These are phyloP conservation scores for Pedionomus torquatus DNA, from an alignment of 2,113 vertebrate genomes.

Conservation along the genomic window DNA sequence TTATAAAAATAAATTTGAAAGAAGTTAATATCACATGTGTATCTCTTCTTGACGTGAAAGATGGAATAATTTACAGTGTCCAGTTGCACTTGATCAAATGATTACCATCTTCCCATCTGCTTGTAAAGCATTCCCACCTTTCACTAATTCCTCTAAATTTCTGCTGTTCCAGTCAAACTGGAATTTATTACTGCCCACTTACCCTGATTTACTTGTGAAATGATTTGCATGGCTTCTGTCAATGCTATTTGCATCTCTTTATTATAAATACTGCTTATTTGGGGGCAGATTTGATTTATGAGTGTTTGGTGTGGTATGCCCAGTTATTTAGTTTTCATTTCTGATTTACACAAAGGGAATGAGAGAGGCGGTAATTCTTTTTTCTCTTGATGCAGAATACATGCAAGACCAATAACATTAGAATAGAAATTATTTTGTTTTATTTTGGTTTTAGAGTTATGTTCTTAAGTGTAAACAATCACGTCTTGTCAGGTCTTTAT, in stretches of 20 bases:
- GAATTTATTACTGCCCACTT: constrained; percentile 76
- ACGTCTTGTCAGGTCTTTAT: neutral
- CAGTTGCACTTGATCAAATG: constrained; percentile 67
- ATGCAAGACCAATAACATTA: neutral
- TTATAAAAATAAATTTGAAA: neutral
- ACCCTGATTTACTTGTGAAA: constrained; percentile 73
- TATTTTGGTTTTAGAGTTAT: neutral
- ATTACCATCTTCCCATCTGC: constrained; percentile 65
- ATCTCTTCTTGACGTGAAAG: neutral
- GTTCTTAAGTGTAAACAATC: constrained; percentile 6
- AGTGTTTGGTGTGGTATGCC: constrained; percentile 57
- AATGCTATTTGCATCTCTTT: constrained; percentile 72
- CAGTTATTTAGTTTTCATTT: constrained; percentile 68
- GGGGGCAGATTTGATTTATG: constrained; percentile 71
- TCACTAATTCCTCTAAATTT: constrained; percentile 73
- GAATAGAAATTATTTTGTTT: neutral
- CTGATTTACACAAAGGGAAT: constrained; percentile 63
- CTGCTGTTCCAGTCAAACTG: constrained; percentile 71
- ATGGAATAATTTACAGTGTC: constrained; percentile 64
- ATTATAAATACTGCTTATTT: constrained; percentile 73
- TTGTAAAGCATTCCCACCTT: constrained; percentile 70
- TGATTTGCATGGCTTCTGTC: constrained; percentile 70
- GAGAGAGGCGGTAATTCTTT: constrained; percentile 11
- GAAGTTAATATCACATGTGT: neutral
- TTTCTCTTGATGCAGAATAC: neutral